Percentiles rank a stretch among this genome's conserved stretches.
These are phyloP conservation scores for Elanus axillaris DNA, from an alignment of 2,113 vertebrate species.

Conservation along the genomic window DNA sequence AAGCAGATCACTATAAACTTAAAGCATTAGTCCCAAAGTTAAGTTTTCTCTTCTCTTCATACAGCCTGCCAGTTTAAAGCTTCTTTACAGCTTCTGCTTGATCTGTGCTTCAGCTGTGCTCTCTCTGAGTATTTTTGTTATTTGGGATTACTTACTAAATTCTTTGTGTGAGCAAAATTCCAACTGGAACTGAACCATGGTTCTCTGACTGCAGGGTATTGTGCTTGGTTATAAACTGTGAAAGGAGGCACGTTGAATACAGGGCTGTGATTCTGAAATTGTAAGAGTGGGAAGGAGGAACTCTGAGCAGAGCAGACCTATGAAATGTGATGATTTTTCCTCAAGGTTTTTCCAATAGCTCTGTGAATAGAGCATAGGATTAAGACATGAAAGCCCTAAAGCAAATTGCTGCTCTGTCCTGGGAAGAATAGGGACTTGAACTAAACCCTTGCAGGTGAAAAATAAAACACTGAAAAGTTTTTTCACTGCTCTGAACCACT, in stretches of 20 bases:
- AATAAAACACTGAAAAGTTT: background rate
- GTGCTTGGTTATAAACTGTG: background rate
- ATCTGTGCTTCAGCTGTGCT: background rate
- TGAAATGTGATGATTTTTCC: background rate
- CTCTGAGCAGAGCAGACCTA: background rate
- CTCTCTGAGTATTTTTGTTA: background rate
- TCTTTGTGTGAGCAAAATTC: background rate
- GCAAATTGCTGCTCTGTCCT: background rate
- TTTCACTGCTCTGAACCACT: background rate
- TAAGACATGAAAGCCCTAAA: background rate
- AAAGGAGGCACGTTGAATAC: background rate
- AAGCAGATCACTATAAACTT: background rate
- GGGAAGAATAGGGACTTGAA: background rate
- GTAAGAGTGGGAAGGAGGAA: background rate
- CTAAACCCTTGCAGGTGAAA: background rate
- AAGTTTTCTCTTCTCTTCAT: background rate
- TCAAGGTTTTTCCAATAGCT: background rate
- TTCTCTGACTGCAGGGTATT: background rate
- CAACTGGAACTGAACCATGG: background rate
- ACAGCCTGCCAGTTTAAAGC: background rate
- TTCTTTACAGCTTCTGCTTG: background rate
- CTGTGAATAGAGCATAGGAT: background rate
- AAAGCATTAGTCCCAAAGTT: background rate
- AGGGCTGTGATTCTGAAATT: rapidly evolving
- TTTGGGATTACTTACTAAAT: background rate